Evolutionary conservation across 2,113 vertebrate species (phyloP), one percentile per base, ranked within the genome.

Genomic region (Pseudorhombus dupliciocellatus): DNA sequence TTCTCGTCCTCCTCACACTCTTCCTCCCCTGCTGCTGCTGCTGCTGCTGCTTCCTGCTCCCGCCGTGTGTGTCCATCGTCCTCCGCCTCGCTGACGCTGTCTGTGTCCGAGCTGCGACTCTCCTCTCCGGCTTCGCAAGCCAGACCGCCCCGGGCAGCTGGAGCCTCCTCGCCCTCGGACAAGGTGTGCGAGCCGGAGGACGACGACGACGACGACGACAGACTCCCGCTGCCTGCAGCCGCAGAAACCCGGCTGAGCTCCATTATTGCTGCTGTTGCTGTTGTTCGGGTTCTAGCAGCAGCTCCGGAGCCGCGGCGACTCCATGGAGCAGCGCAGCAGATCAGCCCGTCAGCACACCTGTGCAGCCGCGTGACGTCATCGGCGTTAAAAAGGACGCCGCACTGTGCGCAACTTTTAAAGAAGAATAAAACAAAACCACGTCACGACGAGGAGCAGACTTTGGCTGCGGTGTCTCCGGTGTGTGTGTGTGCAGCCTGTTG

Each of bases 1-100:
- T 86, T 91, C 26, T 92, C 88, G 54, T 88, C 79, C n/a, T 83
- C 69, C 28, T 56, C 16, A 50, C 46, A 9, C 0, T 80, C 88
- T 15, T 61, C 84, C 14, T 74, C 66, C 16, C 9, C 66, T 4
- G 67, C 5, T 0, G 67, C 5, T 0, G 66, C 44, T 42, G 77
- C 68, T n/a, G n/a, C 26, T 53, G 12, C 24, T 70, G n/a, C 63
- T 1, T 50, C 18, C 21, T 53, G 54, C 7, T 40, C 34, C 11
- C 15, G 14, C 31, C 4, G n/a, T 2, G 50, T 5, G 0, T 61
- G 16, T 12, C 34, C 14, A 1, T 34, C 24, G 6, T 62, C 76
- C 46, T 63, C 77, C 9, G 5, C 54, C 15, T 60, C 64, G 58
- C 20, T 22, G 15, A 37, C 30, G 0, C 53, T 30, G 50, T 52